Evolutionary conservation across 2,797 vertebrate species (phyloP).

Genomic region (Onychomys leucogaster): DNA sequence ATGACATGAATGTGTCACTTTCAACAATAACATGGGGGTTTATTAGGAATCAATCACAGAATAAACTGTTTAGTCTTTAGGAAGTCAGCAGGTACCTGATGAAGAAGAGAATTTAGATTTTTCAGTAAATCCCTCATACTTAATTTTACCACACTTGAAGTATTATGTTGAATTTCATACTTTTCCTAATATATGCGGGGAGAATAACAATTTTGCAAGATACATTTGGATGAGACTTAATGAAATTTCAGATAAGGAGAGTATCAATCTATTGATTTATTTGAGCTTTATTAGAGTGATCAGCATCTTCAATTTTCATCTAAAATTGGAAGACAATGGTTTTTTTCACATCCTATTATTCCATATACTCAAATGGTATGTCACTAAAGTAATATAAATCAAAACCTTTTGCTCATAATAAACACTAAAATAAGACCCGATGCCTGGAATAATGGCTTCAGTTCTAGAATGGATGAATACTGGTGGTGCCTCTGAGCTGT

Average conservation of each 20-base stretch:
- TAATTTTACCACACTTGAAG: not conserved
- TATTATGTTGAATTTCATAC: not conserved
- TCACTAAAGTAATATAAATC: constrained; percentile 31
- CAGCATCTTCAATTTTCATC: constrained; percentile 58
- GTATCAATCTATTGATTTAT: constrained; percentile 43
- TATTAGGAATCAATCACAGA: constrained; percentile 18
- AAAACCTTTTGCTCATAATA: constrained; percentile 11
- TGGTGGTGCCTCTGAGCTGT: not conserved
- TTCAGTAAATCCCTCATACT: constrained; percentile 9
- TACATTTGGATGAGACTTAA: constrained; percentile 59
- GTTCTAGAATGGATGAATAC: not conserved
- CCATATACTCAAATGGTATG: constrained; percentile 36
- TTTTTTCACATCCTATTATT: constrained; percentile 41
- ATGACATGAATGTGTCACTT: not conserved
- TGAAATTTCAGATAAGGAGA: constrained; percentile 43
- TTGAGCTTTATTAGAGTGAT: constrained; percentile 52
- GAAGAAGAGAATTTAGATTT: constrained; percentile 12
- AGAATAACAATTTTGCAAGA: constrained; percentile 55
- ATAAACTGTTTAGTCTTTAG: constrained; percentile 20
- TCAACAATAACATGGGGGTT: not conserved
- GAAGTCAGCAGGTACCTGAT: constrained; percentile 52
- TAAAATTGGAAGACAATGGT: constrained; percentile 52
- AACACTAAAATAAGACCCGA: constrained; percentile 9
- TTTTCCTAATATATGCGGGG: constrained; percentile 9
- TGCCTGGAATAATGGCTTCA: not conserved